Base-by-base conservation (phyloP, 2,797 vertebrate species). In the Dromococcyx pavoninus region DNA sequence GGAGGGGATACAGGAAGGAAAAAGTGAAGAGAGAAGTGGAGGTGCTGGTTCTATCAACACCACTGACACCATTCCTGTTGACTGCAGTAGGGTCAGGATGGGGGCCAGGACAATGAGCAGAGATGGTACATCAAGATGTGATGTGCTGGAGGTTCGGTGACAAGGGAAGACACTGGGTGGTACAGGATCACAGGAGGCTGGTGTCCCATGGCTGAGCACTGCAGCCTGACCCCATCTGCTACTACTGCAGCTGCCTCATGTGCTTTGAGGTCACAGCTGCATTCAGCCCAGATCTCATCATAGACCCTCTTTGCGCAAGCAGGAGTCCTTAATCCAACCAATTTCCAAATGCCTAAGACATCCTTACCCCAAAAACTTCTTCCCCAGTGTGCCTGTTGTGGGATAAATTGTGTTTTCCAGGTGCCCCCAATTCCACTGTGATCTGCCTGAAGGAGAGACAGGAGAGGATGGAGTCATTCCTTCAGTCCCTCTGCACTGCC, bases 361-460 rank as follows among this genome's bases (percentile, higher is more conserved):
- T 3, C 27, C 0, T 0, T 13, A 27, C 4, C 15, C 23, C 1
- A 0, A 89, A 37, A 56, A 5, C 37, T 39, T 60, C 79, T 69
- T 17, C 8, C 11, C 2, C 25, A 22, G 2, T 2, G 25, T 56
- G 44, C 37, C 16, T 3, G 3, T 5, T 61, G 33, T 51, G 18
- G 50, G 51, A 33, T 27, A 27, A 18, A 6, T 19, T 18, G 43
- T 25, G 32, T 30, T 46, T 71, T 17, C 35, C 60, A 51, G 51
- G 66, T 23, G 39, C 15, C 22, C 41, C 43, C 7, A 9, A n/a
- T 24, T 30, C 30, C 2, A 1, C n/a, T 32, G 11, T 9, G 46
- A 11, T 50, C 23, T 77, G 35, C 3, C n/a, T 21, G 27, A n/a
- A 69, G 44, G 41, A 76, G 37, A 50, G 22, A 7, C 30, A 37